Evolutionary conservation across 1,140 invertebrate species (phyloP).

Genomic region (Drosophila navojoa): DNA sequence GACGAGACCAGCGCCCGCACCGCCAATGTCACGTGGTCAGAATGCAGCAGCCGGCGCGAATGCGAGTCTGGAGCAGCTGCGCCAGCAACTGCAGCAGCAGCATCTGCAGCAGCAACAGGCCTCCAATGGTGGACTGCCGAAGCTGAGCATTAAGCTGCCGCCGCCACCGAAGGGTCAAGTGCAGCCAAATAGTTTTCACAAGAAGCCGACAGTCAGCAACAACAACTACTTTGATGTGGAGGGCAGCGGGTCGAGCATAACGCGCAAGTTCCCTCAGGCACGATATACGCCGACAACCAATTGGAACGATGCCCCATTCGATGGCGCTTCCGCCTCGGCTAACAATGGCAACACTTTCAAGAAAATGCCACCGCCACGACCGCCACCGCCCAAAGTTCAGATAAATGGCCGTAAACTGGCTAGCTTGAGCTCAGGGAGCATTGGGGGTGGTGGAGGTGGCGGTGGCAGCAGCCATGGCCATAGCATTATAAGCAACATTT

Average conservation of each 20-base stretch:
- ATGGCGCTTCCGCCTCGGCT: conserved; percentile 2
- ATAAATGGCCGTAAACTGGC: conserved; percentile 54
- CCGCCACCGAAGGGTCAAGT: conserved; percentile 70
- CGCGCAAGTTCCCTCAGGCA: conserved; percentile 76
- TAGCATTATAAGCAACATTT: conserved; percentile 84
- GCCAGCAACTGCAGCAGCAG: conserved; percentile 74
- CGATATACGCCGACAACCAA: conserved; percentile 78
- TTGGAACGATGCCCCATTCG: conserved; percentile 78
- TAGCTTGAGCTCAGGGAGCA: conserved; percentile 17
- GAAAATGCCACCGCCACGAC: conserved; percentile 78
- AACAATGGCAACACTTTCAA: conserved; percentile 51
- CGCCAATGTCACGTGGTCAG: conserved; percentile 68
- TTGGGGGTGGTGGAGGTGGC: not conserved
- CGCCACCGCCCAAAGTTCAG: conserved; percentile 75
- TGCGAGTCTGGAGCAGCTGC: conserved; percentile 73
- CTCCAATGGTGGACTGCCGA: conserved; percentile 58
- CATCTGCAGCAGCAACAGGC: conserved; percentile 70
- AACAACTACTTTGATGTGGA: conserved; percentile 47
- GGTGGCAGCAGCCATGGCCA: conserved; percentile 13
- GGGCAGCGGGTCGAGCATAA: conserved; percentile 56
- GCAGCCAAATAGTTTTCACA: conserved; percentile 26
- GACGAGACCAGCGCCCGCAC: conserved; percentile 82
- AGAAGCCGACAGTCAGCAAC: conserved; percentile 40
- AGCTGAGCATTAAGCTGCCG: conserved; percentile 74
- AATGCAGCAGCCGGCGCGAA: conserved; percentile 75